Conservation (phyloP, 1,140 invertebrate genomes). For the Macrotrachela quadricornifera region DNA sequence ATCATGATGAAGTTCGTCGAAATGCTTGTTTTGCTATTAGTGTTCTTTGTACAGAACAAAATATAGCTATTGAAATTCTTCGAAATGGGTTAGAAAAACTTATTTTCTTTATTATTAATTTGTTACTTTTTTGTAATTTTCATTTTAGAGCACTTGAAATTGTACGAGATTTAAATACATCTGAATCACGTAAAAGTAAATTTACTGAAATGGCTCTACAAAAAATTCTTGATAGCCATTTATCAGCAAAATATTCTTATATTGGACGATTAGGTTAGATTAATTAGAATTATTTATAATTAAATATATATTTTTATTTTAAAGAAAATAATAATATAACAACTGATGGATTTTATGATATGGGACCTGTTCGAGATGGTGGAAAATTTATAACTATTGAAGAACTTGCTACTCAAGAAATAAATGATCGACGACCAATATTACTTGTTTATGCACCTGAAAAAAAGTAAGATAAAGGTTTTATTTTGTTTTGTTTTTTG, state of each 20-base stretch:
- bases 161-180: constrained; percentile 25
- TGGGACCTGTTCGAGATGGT: constrained; percentile 20
- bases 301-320: background rate
- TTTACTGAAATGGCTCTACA: constrained; percentile 25
- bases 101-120: too few relatives aligned
- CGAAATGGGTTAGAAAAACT: constrained; percentile 20
- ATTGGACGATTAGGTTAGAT: constrained; percentile 20
- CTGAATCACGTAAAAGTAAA: constrained; percentile 19
- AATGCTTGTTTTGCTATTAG: constrained; percentile 27
- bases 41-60: constrained; percentile 22
- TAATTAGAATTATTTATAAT: background rate
- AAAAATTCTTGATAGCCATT: constrained; percentile 23
- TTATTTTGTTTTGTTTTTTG: too few relatives aligned
- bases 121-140: background rate
- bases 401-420: constrained; percentile 18
- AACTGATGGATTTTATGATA: constrained; percentile 28
- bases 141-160: constrained; percentile 20
- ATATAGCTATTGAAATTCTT: constrained; percentile 23
- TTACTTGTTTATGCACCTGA: constrained; percentile 21
- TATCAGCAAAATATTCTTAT: constrained; percentile 30
- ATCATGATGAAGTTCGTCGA: constrained; percentile 24
- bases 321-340: constrained; percentile 22
- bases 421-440: constrained; percentile 25
- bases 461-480: constrained; percentile 12
- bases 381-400: constrained; percentile 21